These are phyloP conservation scores for Dynastes tityus DNA, from an alignment of 2,888 invertebrate genomes.

Conservation along the genomic window DNA sequence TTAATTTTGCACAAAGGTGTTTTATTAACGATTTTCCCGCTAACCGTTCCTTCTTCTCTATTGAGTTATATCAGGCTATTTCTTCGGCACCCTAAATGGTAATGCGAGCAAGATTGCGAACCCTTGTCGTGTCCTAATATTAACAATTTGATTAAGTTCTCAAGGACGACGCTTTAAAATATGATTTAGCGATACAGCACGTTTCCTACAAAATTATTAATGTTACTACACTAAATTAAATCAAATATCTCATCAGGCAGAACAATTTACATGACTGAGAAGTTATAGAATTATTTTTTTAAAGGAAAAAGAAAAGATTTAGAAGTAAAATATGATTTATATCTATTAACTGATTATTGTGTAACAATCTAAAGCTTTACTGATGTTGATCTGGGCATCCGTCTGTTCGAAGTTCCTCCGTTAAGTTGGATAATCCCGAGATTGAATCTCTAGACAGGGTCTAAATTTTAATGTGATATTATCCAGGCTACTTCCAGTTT, in stretches of 20 bases:
- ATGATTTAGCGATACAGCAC: not conserved
- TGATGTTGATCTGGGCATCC: no score
- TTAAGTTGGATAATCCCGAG: not conserved
- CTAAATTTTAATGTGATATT: conserved; percentile 7
- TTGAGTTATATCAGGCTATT: conserved; percentile 20
- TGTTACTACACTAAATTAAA: no score
- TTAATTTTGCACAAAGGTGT: not conserved
- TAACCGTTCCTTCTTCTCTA: conserved; percentile 4
- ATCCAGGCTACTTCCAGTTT: not conserved
- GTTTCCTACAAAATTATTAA: no score
- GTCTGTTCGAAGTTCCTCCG: no score
- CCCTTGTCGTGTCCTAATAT: conserved; percentile 13
- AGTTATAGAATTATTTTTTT: no score
- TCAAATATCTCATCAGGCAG: no score
- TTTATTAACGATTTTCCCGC: not conserved
- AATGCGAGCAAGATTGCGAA: conserved; percentile 13
- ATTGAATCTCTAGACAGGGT: not conserved
- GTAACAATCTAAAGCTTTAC: no score
- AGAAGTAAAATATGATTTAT: no score
- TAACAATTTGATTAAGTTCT: conserved; percentile 31
- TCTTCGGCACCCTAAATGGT: conserved; percentile 14
- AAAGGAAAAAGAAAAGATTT: no score
- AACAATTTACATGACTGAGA: no score
- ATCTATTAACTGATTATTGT: no score
- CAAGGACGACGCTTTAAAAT: not conserved